These are phyloP conservation scores for Myotis findleyi DNA, from an alignment of 2,797 vertebrate species.

Conservation along the genomic window DNA sequence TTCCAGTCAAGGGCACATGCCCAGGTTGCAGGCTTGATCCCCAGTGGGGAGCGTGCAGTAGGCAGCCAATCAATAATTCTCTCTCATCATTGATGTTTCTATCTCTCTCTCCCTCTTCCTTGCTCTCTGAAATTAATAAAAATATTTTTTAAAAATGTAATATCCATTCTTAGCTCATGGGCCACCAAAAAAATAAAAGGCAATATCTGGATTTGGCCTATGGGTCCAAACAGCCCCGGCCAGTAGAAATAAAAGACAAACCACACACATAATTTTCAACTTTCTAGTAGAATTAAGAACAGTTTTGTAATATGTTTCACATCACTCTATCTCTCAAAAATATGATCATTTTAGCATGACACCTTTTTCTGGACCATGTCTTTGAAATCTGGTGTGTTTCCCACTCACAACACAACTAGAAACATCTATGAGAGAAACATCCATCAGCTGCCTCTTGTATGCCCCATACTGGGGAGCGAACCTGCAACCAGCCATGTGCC, in stretches of 20 bases:
- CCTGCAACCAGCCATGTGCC: not conserved
- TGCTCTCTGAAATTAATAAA: not conserved
- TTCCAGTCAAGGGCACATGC: too few species aligned
- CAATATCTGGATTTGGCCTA: not conserved
- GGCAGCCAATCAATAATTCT: too few species aligned
- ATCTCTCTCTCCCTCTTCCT: not conserved
- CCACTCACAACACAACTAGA: not conserved
- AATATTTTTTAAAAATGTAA: not conserved
- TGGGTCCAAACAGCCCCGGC: not conserved
- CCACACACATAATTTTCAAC: not conserved
- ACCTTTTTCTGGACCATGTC: not conserved
- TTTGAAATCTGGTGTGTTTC: not conserved
- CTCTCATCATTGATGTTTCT: not conserved
- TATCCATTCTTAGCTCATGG: not conserved
- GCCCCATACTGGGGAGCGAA: not conserved
- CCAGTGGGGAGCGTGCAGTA: too few species aligned
- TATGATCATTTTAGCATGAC: not conserved
- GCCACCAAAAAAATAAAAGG: not conserved
- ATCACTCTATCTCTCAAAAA: not conserved
- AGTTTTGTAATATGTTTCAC: not conserved
- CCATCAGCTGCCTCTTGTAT: not conserved
- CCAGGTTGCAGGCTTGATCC: too few species aligned
- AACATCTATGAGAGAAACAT: not conserved
- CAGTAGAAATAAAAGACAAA: not conserved
- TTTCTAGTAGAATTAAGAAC: not conserved